phyloP scores from a whole-genome alignment of 64 coral and sea anemone genomes.

The Dendronephthya gigantea region DNA sequence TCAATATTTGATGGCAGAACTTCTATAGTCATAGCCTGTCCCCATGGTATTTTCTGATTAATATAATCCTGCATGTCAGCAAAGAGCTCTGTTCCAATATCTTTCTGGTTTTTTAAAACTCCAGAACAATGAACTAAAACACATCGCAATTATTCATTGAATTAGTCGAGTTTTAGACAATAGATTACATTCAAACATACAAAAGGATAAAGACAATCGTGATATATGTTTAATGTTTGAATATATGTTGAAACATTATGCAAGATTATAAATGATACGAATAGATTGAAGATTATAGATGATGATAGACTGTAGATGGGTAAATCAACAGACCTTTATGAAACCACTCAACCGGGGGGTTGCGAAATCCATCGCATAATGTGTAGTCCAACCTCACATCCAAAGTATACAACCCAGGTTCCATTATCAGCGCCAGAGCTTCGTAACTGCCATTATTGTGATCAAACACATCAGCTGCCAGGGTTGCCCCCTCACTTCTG shows the following conservation, averaged over 20 bases:
- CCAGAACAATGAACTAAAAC: constrained; percentile 9
- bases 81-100: not conserved
- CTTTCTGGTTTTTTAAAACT: not conserved
- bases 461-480: not conserved
- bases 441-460: not conserved
- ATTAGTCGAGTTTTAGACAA: not conserved
- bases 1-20: not conserved
- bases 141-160: not conserved
- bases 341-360: not conserved
- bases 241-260: too few relatives aligned
- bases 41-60: not conserved
- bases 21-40: not conserved
- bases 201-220: too few relatives aligned
- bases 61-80: not conserved
- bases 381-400: not conserved
- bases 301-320: too few relatives aligned
- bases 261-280: too few relatives aligned
- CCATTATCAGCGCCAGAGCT: not conserved
- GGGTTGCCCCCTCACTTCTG: not conserved
- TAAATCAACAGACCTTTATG: not conserved
- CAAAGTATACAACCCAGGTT: not conserved
- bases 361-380: not conserved
- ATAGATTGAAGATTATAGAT: too few relatives aligned
- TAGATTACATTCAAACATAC: too few relatives aligned
- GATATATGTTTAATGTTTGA: too few relatives aligned